These are phyloP conservation scores for Poecilia picta DNA, from an alignment of 2,797 vertebrate species.

Conservation along the genomic window DNA sequence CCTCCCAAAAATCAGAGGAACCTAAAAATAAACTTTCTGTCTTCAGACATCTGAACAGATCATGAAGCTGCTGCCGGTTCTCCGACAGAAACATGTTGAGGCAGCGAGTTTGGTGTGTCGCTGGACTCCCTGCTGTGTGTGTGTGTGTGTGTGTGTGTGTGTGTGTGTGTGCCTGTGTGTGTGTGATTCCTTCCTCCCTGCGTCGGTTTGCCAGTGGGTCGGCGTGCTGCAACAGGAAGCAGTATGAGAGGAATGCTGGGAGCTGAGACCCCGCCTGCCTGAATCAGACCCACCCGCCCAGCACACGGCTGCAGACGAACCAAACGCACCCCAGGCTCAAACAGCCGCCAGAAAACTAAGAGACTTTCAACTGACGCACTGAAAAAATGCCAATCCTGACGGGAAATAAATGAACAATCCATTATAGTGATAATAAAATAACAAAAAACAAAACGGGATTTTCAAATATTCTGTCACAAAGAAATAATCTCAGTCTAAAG, in stretches of 20 bases:
- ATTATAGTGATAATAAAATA: no score
- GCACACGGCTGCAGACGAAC: slow-evolving; percentile 1
- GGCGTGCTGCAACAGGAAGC: slow-evolving; percentile 70
- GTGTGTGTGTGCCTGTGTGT: background rate
- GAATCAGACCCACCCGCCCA: slow-evolving; percentile 15
- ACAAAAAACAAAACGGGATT: no score
- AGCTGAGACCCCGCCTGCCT: slow-evolving; percentile 43
- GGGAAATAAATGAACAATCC: background rate
- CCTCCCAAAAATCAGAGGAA: background rate
- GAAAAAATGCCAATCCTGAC: background rate
- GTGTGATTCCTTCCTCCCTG: background rate
- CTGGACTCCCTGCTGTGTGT: background rate
- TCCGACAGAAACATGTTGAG: background rate
- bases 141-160: background rate
- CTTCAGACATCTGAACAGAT: background rate
- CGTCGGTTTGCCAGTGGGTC: background rate
- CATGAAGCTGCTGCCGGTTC: background rate
- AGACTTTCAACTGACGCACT: background rate
- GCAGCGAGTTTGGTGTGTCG: background rate
- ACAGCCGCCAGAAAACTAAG: background rate
- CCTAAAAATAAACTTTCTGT: background rate
- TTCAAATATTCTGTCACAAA: no score
- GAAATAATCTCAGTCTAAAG: no score
- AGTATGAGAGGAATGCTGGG: slow-evolving; percentile 75
- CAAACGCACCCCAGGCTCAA: background rate